A percentile compares a stretch with the other conserved stretches of the same genome.
Evolutionary conservation across 2,888 invertebrate species (phyloP).

Genomic region (Ophion ventricosus): DNA sequence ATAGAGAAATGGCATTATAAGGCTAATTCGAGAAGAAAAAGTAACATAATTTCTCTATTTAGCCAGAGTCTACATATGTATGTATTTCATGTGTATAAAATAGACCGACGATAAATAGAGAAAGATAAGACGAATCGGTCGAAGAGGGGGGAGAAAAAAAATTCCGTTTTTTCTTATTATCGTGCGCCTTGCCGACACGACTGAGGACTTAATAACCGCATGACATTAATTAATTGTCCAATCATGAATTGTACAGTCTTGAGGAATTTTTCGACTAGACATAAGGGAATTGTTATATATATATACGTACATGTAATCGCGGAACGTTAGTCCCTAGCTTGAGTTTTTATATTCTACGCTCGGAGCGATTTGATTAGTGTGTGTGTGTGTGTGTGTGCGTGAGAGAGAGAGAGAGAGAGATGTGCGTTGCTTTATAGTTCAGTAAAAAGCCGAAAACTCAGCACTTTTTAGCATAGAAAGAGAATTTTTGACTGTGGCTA

Average conservation of each 20-base stretch:
- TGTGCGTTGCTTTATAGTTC: neutral
- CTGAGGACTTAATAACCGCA: slow-evolving; percentile 26
- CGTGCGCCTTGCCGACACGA: slow-evolving; percentile 38
- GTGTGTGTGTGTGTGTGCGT: no score
- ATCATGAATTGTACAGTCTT: slow-evolving; percentile 64
- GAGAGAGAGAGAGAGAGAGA: neutral
- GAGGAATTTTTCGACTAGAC: slow-evolving; percentile 52
- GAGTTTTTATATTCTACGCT: slow-evolving; percentile 71
- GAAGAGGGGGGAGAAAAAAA: slow-evolving; percentile 27
- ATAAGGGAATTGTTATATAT: slow-evolving; percentile 60
- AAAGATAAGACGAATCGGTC: neutral
- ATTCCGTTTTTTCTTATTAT: slow-evolving; percentile 62
- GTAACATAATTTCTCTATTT: neutral
- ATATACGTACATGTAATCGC: slow-evolving; percentile 63
- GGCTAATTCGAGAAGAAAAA: slow-evolving; percentile 36
- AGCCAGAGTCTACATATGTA: neutral
- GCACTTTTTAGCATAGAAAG: no score
- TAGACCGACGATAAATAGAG: neutral
- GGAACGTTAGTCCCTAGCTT: slow-evolving; percentile 67
- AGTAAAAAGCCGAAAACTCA: no score
- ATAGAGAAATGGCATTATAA: slow-evolving; percentile 47
- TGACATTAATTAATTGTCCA: slow-evolving; percentile 34
- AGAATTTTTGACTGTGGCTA: no score
- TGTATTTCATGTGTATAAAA: neutral
- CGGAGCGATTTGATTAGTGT: slow-evolving; percentile 56